These are phyloP conservation scores for Sebastiscus tertius DNA, from an alignment of 2,797 vertebrate species.

Conservation along the genomic window DNA sequence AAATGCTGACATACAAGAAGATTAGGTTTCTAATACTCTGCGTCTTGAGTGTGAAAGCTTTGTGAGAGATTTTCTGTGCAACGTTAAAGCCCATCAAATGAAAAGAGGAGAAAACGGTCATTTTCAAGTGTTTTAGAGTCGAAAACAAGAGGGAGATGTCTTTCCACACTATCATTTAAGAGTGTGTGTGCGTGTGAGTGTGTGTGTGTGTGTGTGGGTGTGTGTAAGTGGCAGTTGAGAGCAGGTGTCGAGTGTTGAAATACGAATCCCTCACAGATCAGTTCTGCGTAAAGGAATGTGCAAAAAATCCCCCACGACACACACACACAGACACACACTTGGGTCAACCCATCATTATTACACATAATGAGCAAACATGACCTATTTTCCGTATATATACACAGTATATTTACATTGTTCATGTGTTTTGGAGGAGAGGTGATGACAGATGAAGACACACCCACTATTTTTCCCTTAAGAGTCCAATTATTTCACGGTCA, in stretches of 20 bases:
- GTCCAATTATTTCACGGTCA: slow-evolving; percentile 47
- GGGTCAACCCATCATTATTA: slow-evolving; percentile 30
- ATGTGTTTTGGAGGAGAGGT: background rate
- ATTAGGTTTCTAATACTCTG: background rate
- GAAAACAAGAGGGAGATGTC: slow-evolving; percentile 22
- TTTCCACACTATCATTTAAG: slow-evolving; percentile 20
- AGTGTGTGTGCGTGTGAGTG: background rate
- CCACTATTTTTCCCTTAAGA: slow-evolving; percentile 19
- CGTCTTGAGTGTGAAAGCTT: background rate
- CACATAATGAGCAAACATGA: background rate
- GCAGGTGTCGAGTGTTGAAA: slow-evolving; percentile 77
- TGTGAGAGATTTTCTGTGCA: background rate
- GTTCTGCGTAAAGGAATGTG: slow-evolving; percentile 66
- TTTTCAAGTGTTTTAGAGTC: background rate
- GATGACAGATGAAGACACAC: slow-evolving; percentile 53
- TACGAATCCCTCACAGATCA: slow-evolving; percentile 64
- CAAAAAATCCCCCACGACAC: slow-evolving; percentile 31
- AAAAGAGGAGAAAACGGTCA: background rate
- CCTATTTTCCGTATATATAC: background rate
- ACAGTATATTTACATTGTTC: slow-evolving; percentile 5
- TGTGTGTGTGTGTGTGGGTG: slow-evolving; percentile 1
- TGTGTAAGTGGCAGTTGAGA: slow-evolving; percentile 64
- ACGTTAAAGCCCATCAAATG: background rate
- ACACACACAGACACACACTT: background rate
- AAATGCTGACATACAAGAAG: background rate